Base-by-base conservation (phyloP, 2,888 invertebrate species). In the Cremastinae sp. region DNA sequence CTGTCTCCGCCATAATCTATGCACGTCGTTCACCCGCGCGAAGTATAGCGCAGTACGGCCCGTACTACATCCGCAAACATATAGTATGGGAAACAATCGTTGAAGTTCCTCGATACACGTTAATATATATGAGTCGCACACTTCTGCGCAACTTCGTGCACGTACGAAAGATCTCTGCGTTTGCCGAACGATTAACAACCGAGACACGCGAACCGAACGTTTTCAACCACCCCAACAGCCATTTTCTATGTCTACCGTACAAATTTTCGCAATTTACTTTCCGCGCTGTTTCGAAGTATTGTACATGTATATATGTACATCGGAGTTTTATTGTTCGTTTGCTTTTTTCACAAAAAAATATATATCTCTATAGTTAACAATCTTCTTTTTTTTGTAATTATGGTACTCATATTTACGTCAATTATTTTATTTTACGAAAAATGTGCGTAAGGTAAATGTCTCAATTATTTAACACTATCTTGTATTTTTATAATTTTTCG, bases 181-280 rank as follows among this genome's bases (percentile, higher is more conserved):
- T 5, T 10, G 16, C 10, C 28, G 36, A 34, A 59, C 51, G 49
- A 59, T 59, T 59, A 59, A 69, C 49, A 59, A 43, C 20, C 18
- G 49, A 59, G 34, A 58, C 71, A 71, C 71, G 75, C 75, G 75
- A 75, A 71, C 61, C 61, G 28, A 38, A 61, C 41, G 66, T 62
- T 72, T 68, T 56, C 51, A 36, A 65, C 45, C 51, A 51, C 43
- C 43, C n/a, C n/a, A n/a, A n/a, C n/a, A n/a, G 22, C 20, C 36
- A 20, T 71, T 49, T 62, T 20, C 66, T 36, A 22, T 47, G 49
- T 38, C 12, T 62, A 69, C 10, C 20, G 28, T 47, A 58, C 45
- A 18, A 34, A 36, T 54, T 66, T 45, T 10, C 59, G 53, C 51
- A 45, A 59, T 28, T 36, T 12, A 43, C 22, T 34, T 14, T 18